A percentile compares a stretch with the other conserved stretches of the same genome.
Evolutionary conservation across 2,888 invertebrate genomes (phyloP).

Genomic region (Tipula helvola): DNA sequence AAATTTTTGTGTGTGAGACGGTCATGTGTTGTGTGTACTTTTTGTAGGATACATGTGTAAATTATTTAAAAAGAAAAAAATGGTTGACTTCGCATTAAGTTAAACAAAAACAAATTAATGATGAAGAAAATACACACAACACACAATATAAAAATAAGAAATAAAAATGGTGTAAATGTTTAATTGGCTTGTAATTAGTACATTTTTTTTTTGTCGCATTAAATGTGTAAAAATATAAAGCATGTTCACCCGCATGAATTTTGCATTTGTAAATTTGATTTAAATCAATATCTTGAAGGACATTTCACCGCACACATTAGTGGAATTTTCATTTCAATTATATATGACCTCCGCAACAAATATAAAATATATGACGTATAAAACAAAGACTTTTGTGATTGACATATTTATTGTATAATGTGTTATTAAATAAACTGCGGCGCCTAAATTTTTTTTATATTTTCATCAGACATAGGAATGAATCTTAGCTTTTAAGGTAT

Average conservation of each 20-base stretch:
- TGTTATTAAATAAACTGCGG: neutral
- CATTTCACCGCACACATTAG: neutral
- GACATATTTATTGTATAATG: neutral
- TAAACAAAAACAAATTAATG: constrained; percentile 4
- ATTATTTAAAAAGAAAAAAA: constrained; percentile 4
- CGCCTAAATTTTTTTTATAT: neutral
- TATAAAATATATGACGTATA: neutral
- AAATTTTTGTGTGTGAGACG: neutral
- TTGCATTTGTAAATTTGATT: neutral
- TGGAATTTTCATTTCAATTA: neutral
- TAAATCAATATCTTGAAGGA: neutral
- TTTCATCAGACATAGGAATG: neutral
- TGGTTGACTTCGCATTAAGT: constrained; percentile 4
- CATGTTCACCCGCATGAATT: neutral
- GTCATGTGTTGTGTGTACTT: constrained; percentile 4
- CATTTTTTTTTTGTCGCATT: neutral
- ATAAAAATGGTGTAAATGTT: neutral
- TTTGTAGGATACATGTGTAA: neutral
- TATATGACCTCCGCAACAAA: neutral
- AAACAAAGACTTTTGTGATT: neutral
- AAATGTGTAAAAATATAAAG: neutral
- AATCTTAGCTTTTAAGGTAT: neutral
- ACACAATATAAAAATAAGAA: neutral
- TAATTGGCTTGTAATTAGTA: constrained; percentile 4
- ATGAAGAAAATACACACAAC: neutral